Evolutionary conservation across 2,888 invertebrate genomes (phyloP), one percentile per base, ranked within the genome.

Genomic region (Lymantria dispar): DNA sequence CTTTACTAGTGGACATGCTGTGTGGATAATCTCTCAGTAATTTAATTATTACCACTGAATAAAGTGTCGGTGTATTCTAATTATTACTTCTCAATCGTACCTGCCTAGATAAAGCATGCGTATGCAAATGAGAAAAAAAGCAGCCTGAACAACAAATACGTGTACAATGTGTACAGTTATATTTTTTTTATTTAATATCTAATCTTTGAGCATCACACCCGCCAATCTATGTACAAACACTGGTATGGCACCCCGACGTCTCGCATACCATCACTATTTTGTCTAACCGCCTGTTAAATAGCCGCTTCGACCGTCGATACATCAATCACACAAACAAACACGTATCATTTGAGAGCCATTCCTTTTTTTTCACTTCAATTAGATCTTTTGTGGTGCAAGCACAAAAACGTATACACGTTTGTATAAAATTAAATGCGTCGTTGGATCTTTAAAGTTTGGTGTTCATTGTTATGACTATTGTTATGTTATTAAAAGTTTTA

Each of bases 241-340:
- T 77, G 73, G 80, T 81, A 82, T 72, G 78, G 81, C 83, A 84
- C 80, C 80, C 80, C 72, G 72, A 78, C 76, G 71, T 80, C 80
- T 77, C 76, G 71, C 75, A 76, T 78, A 74, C 80, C 79, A 78
- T 74, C 66, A 81, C 82, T 81, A 87, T 89, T 91, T 89, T 90
- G 89, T 91, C 90, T 90, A 89, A 83, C 87, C 76, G 83, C 70
- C 85, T 77, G 87, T 88, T 90, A 90, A 90, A 91, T 89, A 82
- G 88, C 88, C 85, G 77, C 70, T 72, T 78, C 76, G 73, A 73
- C 65, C 83, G 85, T 90, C 90, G 86, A 90, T 90, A 88, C 89
- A 89, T 89, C 89, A 88, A 88, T 88, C 87, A 88, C 68, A 80
- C 83, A 86, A 80, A 80, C 80, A 80, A 80, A 80, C 76, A 78